Evolutionary conservation across 2,888 invertebrate species (phyloP), one percentile per base, ranked within the genome.

Genomic region (Eulithis testata): DNA sequence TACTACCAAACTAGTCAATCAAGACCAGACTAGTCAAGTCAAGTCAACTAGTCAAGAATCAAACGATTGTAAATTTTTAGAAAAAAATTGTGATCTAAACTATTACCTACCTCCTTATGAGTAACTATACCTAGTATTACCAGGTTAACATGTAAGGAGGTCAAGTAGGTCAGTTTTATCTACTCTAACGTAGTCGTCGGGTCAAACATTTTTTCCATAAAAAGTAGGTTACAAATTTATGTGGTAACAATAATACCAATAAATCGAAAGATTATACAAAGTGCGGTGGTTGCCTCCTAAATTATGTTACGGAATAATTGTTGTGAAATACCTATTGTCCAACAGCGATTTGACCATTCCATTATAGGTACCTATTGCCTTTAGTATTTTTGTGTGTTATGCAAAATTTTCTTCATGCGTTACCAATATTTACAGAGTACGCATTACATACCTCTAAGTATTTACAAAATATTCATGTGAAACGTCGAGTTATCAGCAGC

Each of bases 181-280:
- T 36, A 40, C 9, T 40, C 40, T 40, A 31, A 4, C 31, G 40
- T 8, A 8, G 51, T n/a, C 51, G 27, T 40, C 37, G 37, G 12
- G 37, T 47, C n/a, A 40, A n/a, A 50, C 27, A 31, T 11, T 40
- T 44, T 59, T 51, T 51, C 21, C 51, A 59, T 52, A n/a, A 59
- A 27, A 51, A 59, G 8, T 8, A 40, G 40, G 40, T 9, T 31
- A 40, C 40, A 40, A 9, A 7, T 40, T 40, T 53, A 21, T 31
- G 27, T 31, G 59, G 51, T 52, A 45, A 21, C 31, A 3, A 60
- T 44, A 37, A 27, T 27, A 40, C 40, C 21, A 21, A 51, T 54
- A 54, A 56, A 56, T 56, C 27, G 14, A 37, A 55, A 51, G 14
- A 55, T 62, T 62, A 56, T 50, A 55, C 50, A 51, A 56, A 62